Evolutionary conservation across 1,140 invertebrate species (phyloP), one percentile per base, ranked within the genome.

Genomic region (Ceratina japonica): DNA sequence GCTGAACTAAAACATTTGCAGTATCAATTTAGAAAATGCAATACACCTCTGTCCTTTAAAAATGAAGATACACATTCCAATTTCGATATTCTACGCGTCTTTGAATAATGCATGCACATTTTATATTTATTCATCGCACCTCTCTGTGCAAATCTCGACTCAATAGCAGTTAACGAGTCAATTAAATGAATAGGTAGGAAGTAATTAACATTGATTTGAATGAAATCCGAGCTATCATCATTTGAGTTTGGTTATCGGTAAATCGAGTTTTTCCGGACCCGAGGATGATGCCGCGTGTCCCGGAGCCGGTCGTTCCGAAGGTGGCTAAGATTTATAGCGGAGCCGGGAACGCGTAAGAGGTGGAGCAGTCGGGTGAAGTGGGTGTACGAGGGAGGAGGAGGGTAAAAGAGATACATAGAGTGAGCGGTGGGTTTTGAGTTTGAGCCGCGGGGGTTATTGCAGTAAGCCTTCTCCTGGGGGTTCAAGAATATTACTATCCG

Each of bases 381-480:
- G 75, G 61, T 72, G 44, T 12, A 3, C 24, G 79, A 65, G 71
- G 62, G 18, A 54, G 13, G 44, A 10, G 51, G 62, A n/a, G 54
- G 71, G 82, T 76, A 83, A 86, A 80, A 81, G 85, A 85, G 83
- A 87, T 82, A 87, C 81, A 87, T 77, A 77, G 87, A 87, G 86
- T 81, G 82, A 86, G 80, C 76, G 87, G 76, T 82, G 84, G 88
- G 87, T 86, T 91, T 91, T 91, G 89, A 88, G 90, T 88, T 89
- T 87, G 88, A 90, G 89, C 90, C 88, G 89, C 85, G 89, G 88
- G 90, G 91, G 91, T 92, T 92, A 91, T 92, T 92, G 91, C 91
- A 91, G 89, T 91, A 91, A 91, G 91, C 91, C 91, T 91, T 87
- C 91, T 92, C 91, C 89, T 91, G 91, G 91, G 91, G 91, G 87